A percentile compares a stretch with the other conserved stretches of the same genome.
These are phyloP conservation scores for Synergus itoensis DNA, from an alignment of 2,888 invertebrate genomes.

Conservation along the genomic window DNA sequence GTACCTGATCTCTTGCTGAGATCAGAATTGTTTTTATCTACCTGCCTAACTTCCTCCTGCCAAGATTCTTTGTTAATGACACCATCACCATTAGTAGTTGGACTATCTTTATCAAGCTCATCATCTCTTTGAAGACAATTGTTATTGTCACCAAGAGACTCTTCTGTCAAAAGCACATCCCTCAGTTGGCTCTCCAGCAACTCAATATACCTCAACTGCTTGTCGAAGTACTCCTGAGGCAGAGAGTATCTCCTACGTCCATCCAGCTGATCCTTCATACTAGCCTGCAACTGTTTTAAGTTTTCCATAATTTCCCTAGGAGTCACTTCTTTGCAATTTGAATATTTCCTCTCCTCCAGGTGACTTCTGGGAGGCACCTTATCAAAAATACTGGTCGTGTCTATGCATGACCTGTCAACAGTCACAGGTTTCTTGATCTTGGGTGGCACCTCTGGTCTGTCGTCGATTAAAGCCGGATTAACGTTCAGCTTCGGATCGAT, in stretches of 20 bases:
- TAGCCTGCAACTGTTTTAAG: conserved; percentile 65
- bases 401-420: conserved; percentile 73
- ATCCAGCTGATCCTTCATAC: conserved; percentile 55
- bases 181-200: conserved; percentile 67
- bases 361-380: conserved; percentile 62
- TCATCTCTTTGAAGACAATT: conserved; percentile 17
- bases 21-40: conserved; percentile 58
- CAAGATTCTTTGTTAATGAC: conserved; percentile 58
- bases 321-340: conserved; percentile 61
- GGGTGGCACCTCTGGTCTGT: conserved; percentile 64
- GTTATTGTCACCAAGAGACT: conserved; percentile 49
- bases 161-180: conserved; percentile 69
- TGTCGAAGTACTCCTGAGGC: conserved; percentile 66
- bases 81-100: background rate
- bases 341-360: conserved; percentile 58
- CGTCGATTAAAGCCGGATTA: conserved; percentile 72
- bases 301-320: conserved; percentile 66
- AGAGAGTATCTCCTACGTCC: conserved; percentile 59
- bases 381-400: conserved; percentile 74
- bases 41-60: conserved; percentile 61
- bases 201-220: conserved; percentile 69
- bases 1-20: conserved; percentile 59
- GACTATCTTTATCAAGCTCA: background rate
- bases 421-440: conserved; percentile 63
- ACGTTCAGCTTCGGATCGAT: conserved; percentile 65